phyloP scores from a whole-genome alignment of 2,888 invertebrate genomes.

The Ramazzottius varieornatus region DNA sequence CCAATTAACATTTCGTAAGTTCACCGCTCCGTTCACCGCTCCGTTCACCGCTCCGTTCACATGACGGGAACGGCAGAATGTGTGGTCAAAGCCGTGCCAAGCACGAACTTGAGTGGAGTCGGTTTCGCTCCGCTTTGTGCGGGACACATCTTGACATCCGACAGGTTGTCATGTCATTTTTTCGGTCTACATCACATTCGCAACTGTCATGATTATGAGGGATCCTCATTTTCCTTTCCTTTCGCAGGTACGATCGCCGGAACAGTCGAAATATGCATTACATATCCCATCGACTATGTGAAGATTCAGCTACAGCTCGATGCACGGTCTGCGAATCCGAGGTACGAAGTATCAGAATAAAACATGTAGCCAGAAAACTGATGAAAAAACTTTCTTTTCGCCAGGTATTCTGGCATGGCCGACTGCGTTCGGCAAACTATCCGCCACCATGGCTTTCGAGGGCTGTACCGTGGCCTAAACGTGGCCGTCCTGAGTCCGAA shows the following conservation, averaged over 20 bases:
- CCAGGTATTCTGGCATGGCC: neutral
- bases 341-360: neutral
- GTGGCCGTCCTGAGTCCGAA: slow-evolving; percentile 1
- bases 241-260: neutral
- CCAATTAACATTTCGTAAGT: too few relatives aligned
- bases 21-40: too few relatives aligned
- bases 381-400: neutral
- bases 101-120: too few relatives aligned
- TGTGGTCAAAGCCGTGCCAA: too few relatives aligned
- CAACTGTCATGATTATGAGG: too few relatives aligned
- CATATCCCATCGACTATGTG: neutral
- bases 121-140: too few relatives aligned
- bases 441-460: neutral
- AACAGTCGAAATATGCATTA: neutral
- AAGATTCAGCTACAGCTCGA: neutral
- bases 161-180: too few relatives aligned
- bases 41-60: too few relatives aligned
- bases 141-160: too few relatives aligned
- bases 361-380: neutral
- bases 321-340: neutral
- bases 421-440: neutral
- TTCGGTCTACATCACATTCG: too few relatives aligned
- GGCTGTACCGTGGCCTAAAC: neutral
- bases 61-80: too few relatives aligned
- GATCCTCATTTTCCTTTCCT: neutral